Base-by-base conservation (phyloP, 1,140 invertebrate genomes). In the Medauroidea extradentata region DNA sequence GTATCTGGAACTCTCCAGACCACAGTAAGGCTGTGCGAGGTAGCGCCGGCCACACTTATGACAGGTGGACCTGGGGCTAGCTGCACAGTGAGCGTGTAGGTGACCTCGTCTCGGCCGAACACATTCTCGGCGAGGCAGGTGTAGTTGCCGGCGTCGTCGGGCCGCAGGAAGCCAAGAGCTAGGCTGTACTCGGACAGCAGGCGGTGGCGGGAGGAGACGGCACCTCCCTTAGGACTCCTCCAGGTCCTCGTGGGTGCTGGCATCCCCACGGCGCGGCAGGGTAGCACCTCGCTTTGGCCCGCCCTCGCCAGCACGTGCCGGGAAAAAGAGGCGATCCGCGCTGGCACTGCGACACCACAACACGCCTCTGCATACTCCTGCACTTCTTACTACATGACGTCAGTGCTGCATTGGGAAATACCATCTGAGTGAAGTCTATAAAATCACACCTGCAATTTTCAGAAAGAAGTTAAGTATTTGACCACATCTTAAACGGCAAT, bases 71-170 rank as follows among this genome's bases (percentile, higher is more conserved):
- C 72, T 0, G 89, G 88, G 50, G 84, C 81, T 60, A 84, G 77
- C 57, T 89, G 78, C 9, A 90, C 87, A 54, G 83, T 80, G 53
- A 95, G 71, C 24, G 84, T 81, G 75, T 91, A 92, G 8, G 82
- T 83, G 49, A 91, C 87, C 59, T 85, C 83, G 73, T 93, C 91
- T 64, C 85, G 83, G 1, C 91, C 91, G 73, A 89, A 90, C 42
- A 86, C 77, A 75, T 94, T 94, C 60, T 84, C 84, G 1, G 87
- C 89, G n/a, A 82, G 80, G 69, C 93, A 95, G 24, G 90, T 85
- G 73, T 92, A 94, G 77, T 94, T 92, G 54, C 91, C 91, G 16
- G 58, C 42, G 43, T 60, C 39, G 14, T 60, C 50, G n/a, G 58
- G 51, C 14, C 34, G 18, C 9, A 60, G 51, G 2, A 43, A 48